These are phyloP conservation scores for Heterodera carotae DNA, from an alignment of 1,140 invertebrate species.

Conservation along the genomic window DNA sequence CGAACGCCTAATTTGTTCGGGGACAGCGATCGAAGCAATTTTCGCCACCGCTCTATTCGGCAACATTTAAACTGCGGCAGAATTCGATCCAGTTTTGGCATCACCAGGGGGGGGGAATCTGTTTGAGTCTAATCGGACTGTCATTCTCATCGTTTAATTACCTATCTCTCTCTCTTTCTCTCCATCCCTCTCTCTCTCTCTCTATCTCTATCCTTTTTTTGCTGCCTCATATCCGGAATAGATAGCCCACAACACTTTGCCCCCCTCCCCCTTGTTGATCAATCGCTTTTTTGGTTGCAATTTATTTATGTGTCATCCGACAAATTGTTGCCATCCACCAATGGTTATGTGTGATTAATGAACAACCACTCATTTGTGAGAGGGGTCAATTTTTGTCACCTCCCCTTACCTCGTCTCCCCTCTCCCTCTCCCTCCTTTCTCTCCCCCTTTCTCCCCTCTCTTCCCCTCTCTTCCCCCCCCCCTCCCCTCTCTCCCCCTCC, in stretches of 20 bases:
- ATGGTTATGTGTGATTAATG: not conserved
- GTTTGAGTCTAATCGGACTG: not conserved
- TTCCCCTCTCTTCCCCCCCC: not conserved
- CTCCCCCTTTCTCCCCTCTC: conserved; percentile 1
- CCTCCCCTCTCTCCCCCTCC: not conserved
- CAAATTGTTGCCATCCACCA: not conserved
- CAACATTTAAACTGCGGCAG: not conserved
- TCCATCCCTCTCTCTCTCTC: not conserved
- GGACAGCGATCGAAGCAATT: not conserved
- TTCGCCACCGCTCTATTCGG: not conserved
- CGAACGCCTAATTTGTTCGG: not conserved
- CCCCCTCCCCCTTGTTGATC: no score
- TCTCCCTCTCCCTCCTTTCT: not conserved
- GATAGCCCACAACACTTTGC: not conserved
- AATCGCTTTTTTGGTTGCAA: not conserved
- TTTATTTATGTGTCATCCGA: not conserved
- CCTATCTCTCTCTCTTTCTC: not conserved
- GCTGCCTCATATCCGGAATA: no score
- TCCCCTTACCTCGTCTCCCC: no score
- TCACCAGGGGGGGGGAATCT: no score
- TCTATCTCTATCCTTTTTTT: not conserved
- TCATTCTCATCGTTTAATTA: not conserved
- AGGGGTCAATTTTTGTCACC: no score
- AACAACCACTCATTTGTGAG: no score
- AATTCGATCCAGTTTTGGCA: not conserved